Conservation (phyloP, 2,888 invertebrate species). For the Globia sparganii region DNA sequence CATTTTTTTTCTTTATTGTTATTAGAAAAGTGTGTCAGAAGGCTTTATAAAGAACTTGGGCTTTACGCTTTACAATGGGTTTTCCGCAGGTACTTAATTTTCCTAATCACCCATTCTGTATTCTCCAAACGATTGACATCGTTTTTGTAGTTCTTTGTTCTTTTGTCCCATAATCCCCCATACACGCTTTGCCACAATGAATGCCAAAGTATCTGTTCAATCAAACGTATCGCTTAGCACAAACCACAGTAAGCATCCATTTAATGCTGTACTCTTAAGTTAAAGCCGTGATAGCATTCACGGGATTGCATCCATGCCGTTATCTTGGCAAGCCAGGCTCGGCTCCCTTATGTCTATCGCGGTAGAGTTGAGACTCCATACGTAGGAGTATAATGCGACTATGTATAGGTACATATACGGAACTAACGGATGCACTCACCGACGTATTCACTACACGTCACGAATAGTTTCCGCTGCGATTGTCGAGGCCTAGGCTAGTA, state of each 20-base stretch:
- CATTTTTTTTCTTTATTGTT: constrained; percentile 8
- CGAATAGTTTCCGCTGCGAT: constrained; percentile 83
- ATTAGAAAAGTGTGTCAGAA: constrained; percentile 17
- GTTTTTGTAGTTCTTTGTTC: constrained; percentile 48
- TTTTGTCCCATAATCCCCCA: constrained; percentile 28
- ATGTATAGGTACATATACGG: constrained; percentile 77
- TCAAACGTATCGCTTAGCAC: constrained; percentile 37
- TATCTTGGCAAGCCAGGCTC: constrained; percentile 29
- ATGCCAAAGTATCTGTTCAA: constrained; percentile 44
- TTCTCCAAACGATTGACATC: constrained; percentile 43
- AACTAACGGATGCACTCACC: constrained; percentile 84
- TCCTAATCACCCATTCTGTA: constrained; percentile 43
- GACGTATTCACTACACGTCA: constrained; percentile 81
- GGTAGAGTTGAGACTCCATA: constrained; percentile 64
- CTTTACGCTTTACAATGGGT: constrained; percentile 9
- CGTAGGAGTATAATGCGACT: constrained; percentile 48
- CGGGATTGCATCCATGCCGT: constrained; percentile 61
- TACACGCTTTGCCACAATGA: constrained; percentile 20
- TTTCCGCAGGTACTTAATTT: constrained; percentile 16
- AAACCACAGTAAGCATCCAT: constrained; percentile 39
- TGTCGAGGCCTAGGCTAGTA: constrained; percentile 77
- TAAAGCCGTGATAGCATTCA: constrained; percentile 64
- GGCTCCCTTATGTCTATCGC: constrained; percentile 49
- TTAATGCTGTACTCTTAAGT: constrained; percentile 41
- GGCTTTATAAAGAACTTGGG: constrained; percentile 20